Base-by-base conservation (phyloP, 2,888 invertebrate species). In the Ephialtes manifestator region DNA sequence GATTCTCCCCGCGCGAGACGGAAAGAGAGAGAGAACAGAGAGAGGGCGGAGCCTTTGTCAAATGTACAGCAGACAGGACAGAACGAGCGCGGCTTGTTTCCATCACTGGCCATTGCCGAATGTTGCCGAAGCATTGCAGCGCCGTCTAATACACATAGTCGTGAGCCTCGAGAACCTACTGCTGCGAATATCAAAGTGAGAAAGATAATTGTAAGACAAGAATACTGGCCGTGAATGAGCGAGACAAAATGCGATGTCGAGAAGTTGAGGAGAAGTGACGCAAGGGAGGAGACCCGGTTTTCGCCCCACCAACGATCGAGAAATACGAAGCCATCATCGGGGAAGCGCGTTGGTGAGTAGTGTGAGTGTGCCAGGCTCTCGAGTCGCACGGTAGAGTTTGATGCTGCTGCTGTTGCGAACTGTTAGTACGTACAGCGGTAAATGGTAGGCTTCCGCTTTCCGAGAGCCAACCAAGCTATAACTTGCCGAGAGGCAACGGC, bases 381-480 rank as follows among this genome's bases (percentile, higher is more conserved):
- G 75, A 85, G 81, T 81, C 71, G 81, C 68, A 82, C 83, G 81
- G 79, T 58, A 43, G 75, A 60, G 28, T n/a, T n/a, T n/a, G n/a
- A n/a, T n/a, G n/a, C n/a, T n/a, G n/a, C 63, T 68, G 18, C 43
- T n/a, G 5, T 2, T 60, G 60, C 7, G 18, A 18, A 18, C 18
- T 60, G 15, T 13, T 48, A 48, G 39, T 8, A 46, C 51, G 35
- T 31, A 71, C 63, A 78, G 78, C 82, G 83, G 90, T 92, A 89
- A 92, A 91, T 90, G 92, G 39, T 35, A 92, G 89, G 90, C 89
- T 91, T 92, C 91, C 91, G 90, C 88, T 92, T 82, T 74, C 74
- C 82, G 48, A 51, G 31, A 58, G 28, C 81, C 70, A 78, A 84
- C 81, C 18, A 20, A 18, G 15, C 24, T 35, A 15, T 20, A 31